Conservation (phyloP, 2,113 vertebrate species). For the Brachyhypopomus occidentalis region DNA sequence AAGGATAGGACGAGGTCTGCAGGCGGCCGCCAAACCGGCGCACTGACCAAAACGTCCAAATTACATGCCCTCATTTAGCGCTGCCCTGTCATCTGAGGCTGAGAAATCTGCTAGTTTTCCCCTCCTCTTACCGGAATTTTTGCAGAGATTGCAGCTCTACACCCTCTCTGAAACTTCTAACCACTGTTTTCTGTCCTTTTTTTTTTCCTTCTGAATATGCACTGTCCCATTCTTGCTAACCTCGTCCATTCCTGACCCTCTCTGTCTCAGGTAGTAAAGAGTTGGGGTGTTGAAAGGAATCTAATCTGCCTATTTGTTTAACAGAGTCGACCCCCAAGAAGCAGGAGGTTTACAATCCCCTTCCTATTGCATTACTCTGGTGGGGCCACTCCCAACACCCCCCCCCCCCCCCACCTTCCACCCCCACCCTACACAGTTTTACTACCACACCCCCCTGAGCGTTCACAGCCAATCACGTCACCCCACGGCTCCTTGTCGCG, state of each 20-base stretch:
- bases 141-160: constrained; percentile 12
- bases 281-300: constrained; percentile 65
- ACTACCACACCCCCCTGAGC: constrained; percentile 34
- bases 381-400: constrained; percentile 51
- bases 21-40: constrained; percentile 22
- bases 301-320: constrained; percentile 73
- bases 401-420: constrained; percentile 8
- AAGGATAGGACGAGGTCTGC: constrained; percentile 9
- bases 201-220: background rate
- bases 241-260: background rate
- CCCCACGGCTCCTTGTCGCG: constrained; percentile 58
- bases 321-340: constrained; percentile 68
- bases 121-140: constrained; percentile 40
- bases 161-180: background rate
- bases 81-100: constrained; percentile 47
- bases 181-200: background rate
- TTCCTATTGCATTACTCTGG: constrained; percentile 71
- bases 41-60: constrained; percentile 47
- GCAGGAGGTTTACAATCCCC: constrained; percentile 61
- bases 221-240: background rate
- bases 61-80: constrained; percentile 45
- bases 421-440: background rate
- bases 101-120: constrained; percentile 39
- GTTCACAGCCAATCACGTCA: constrained; percentile 43
- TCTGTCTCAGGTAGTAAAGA: constrained; percentile 60